Evolutionary conservation across 1,140 invertebrate genomes (phyloP), one percentile per base, ranked within the genome.

Genomic region (Trigoniulus corallinus): DNA sequence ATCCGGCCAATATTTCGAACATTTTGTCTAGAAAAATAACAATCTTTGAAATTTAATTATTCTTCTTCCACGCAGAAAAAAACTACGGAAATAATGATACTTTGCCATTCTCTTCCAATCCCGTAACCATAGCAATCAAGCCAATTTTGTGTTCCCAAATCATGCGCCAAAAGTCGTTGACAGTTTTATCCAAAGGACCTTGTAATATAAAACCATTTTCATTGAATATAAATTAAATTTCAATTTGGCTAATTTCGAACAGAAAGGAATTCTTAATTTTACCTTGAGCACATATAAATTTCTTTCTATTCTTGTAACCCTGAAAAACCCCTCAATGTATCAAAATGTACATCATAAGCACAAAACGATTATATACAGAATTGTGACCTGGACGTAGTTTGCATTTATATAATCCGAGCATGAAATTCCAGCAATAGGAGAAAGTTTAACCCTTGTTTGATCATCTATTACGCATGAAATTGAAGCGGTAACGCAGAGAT

Each of bases 131-230:
- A 12, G 95, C 77, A 56, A 97, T 87, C 48, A 92, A 73, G 62
- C 88, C 80, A 42, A 91, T 71, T 58, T 87, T 83, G 57, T 94
- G 87, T 67, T 97, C 91, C 88, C 91, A 96, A 53, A 96, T 84
- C 88, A 97, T 93, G 49, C 88, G 74, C 93, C 93, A 98, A 67
- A 96, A 96, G 64, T 97, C 92, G 57, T 80, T 80, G 1, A 94
- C 81, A 0, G 91, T 96, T 24, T 82, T 81, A 48, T 93, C 84
- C 72, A 94, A 85, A 0, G 93, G 93, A 0, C 88, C 73, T 62
- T 67, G 66, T 47, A n/a, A n/a, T n/a, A n/a, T n/a, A 45, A 21
- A 41, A 44, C 37, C 18, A 51, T 44, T 39, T 51, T 24, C 47
- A 26, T 13, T 46, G 44, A 20, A 46, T 45, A 44, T 47, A 47